Percentiles rank a stretch among this genome's conserved stretches.
Evolutionary conservation across 2,113 vertebrate genomes (phyloP).

Genomic region (Collichthys lucidus): DNA sequence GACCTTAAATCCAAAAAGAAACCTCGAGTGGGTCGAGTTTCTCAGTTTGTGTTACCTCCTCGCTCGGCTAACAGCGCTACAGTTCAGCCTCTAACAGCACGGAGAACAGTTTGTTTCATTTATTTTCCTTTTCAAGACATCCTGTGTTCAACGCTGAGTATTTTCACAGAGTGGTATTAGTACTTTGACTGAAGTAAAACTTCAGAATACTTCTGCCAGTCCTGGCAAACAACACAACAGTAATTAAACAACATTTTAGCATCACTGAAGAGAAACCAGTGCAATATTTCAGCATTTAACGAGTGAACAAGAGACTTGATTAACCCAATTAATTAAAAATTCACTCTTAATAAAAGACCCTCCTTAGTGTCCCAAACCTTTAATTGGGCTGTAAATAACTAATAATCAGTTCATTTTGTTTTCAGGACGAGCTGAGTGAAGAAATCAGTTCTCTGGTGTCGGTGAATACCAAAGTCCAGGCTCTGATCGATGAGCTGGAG

Average conservation of each 20-base stretch:
- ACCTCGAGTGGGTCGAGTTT: neutral
- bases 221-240: too few species aligned
- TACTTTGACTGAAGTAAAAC: too few species aligned
- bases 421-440: conserved; percentile 80
- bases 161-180: too few species aligned
- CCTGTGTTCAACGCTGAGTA: too few species aligned
- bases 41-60: neutral
- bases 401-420: neutral
- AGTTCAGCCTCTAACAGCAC: neutral
- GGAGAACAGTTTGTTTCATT: neutral
- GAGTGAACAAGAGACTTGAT: too few species aligned
- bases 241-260: too few species aligned
- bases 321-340: neutral
- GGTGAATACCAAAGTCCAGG: conserved; percentile 74
- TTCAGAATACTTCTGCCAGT: too few species aligned
- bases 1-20: neutral
- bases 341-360: neutral
- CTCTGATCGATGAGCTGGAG: conserved; percentile 78
- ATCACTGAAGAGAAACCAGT: too few species aligned
- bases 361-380: neutral
- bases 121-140: too few species aligned
- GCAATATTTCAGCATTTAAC: too few species aligned
- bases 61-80: neutral
- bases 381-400: neutral
- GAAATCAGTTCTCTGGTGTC: conserved; percentile 74